Evolutionary conservation across 92 coral and sea anemone species (phyloP), one percentile per base, ranked within the genome.

Genomic region (Heteractis magnifica): DNA sequence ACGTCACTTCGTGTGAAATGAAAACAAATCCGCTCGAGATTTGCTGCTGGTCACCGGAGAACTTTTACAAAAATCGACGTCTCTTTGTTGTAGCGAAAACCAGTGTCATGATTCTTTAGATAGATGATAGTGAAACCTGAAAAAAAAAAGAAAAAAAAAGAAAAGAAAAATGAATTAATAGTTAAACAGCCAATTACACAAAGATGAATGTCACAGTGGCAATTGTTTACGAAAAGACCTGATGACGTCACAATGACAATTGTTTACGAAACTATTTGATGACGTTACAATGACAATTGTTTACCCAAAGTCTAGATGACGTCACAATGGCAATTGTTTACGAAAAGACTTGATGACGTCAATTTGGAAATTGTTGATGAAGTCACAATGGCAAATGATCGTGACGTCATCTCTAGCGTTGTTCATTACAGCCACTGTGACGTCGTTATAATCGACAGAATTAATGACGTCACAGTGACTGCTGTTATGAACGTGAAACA

Each of bases 101-200:
- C 77, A 51, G 94, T 79, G n/a, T 87, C 72, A 82, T 81, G 81
- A 41, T 82, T 92, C 73, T 94, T 94, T 60, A 92, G 87, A 77
- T 89, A 92, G 55, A 94, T 92, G 53, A 90, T 82, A 11, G 90
- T 89, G 89, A 86, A 91, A 58, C 98, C 98, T 94, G 65, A 13
- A 80, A 55, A 75, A 51, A 51, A 58, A 62, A 65, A 1, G 44
- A 4, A 15, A 53, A 71, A 10, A 11, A 19, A 14, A 14, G 41
- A n/a, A 7, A 64, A 52, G 56, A 5, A 0, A 4, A 64, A n/a
- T 64, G 8, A 19, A 5, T 64, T 34, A 0, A 34, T 34, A 34
- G 44, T 34, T 34, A 34, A 34, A 34, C 44, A 34, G 2, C 44
- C 44, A 34, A 34, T 34, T 2, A 34, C 44, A 34, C 44, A 34